Conservation (phyloP, 2,797 vertebrate genomes). For the Taeniopygia guttata region DNA sequence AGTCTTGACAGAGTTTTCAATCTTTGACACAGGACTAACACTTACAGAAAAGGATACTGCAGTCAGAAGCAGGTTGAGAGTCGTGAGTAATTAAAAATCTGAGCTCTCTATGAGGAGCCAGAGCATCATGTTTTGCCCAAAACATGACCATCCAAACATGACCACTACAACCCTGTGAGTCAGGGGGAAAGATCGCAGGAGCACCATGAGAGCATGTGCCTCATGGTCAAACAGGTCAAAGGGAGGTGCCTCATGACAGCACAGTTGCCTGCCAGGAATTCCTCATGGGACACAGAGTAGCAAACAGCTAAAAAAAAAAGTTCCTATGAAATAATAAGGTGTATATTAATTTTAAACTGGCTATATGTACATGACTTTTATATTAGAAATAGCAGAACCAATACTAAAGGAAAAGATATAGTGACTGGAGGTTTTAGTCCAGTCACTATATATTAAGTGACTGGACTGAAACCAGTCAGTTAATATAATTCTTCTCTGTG, state of each 20-base stretch:
- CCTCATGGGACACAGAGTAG: not conserved
- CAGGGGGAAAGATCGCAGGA: not conserved
- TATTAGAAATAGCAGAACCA: not conserved
- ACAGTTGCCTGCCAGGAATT: not conserved
- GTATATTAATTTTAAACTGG: not conserved
- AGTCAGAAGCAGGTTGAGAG: not conserved
- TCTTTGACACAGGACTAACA: not conserved
- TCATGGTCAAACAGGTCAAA: not conserved
- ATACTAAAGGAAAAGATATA: not conserved
- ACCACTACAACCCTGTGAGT: not conserved
- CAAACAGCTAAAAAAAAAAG: not conserved
- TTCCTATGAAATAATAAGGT: not conserved
- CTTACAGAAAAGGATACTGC: not conserved
- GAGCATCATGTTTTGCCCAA: not conserved
- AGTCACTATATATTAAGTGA: no score
- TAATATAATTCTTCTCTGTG: not conserved
- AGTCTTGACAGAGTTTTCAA: not conserved
- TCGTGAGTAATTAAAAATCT: not conserved
- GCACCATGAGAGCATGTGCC: not conserved
- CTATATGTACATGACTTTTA: not conserved
- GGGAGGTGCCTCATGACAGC: not conserved
- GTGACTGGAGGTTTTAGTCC: not conserved
- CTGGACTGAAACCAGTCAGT: no score
- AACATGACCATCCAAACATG: not conserved
- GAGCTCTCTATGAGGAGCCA: not conserved